Percentiles rank a stretch among this genome's conserved stretches.
phyloP scores from a whole-genome alignment of 2,797 vertebrate species.

The Mus spretus region DNA sequence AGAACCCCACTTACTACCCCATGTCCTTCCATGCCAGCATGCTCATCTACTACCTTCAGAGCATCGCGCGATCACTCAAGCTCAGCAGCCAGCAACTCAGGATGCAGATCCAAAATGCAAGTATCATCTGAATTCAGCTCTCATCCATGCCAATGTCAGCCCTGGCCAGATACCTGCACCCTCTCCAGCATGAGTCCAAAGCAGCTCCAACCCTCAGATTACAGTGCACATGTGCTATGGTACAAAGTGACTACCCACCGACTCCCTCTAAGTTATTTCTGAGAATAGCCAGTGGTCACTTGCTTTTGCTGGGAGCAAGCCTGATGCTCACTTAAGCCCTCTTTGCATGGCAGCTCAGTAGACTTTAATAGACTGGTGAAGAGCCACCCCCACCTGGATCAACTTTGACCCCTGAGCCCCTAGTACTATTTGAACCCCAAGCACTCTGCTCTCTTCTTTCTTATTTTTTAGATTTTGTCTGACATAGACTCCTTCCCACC shows the following conservation, averaged over 20 bases:
- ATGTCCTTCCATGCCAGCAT: slow-evolving; percentile 90
- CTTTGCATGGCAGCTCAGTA: accelerated
- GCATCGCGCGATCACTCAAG: slow-evolving; percentile 97
- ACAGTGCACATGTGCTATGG: accelerated
- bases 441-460: not conserved
- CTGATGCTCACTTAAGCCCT: accelerated
- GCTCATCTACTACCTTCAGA: slow-evolving; percentile 99
- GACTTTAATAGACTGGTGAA: not conserved
- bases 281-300: not conserved
- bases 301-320: not conserved
- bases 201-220: not conserved
- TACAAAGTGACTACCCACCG: not conserved
- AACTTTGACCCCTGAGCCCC: not conserved
- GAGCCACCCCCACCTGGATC: not conserved
- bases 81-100: slow-evolving; percentile 98
- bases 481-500: not conserved
- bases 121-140: slow-evolving; percentile 74
- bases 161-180: accelerated
- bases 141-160: not conserved
- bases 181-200: not conserved
- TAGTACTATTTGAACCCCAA: not conserved
- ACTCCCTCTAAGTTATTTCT: not conserved
- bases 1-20: not conserved
- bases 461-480: not conserved
- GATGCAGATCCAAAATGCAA: slow-evolving; percentile 97